Evolutionary conservation across 2,113 vertebrate species (phyloP), one percentile per base, ranked within the genome.

Genomic region (Elephantulus edwardii): DNA sequence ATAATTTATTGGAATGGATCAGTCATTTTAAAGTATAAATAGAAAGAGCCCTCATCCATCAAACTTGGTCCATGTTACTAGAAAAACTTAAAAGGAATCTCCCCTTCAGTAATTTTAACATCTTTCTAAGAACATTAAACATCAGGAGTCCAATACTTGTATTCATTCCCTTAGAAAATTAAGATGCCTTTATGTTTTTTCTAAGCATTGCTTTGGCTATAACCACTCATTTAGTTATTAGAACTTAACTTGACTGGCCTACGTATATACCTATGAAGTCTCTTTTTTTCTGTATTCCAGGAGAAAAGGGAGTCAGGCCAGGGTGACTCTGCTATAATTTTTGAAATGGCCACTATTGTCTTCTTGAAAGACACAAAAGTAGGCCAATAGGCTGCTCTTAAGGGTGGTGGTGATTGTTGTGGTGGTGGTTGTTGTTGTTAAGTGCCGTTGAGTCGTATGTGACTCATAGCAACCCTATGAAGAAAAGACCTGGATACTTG

Each of bases 21-120:
- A 86, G 54, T 68, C 66, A 74, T 33, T 83, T 79, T 48, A 52
- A 72, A 88, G 44, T 83, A 24, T 50, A 80, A 75, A 90, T 26
- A 66, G 46, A 76, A 88, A 92, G 4, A 71, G 2, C 30, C 2
- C 26, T 46, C 38, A 83, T n/a, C n/a, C 38, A 75, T 74, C 46
- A 83, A 54, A 71, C 28, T 5, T 56, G 54, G 74, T 71, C 44
- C 35, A 26, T 50, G 10, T 20, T 70, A 46, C 14, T 13, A 72
- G 40, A 79, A 76, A 93, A 82, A 88, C 19, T 46, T 13, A 22
- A 9, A 35, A 66, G 26, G 2, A 14, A 20, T 7, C 52, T 79
- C 35, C 30, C 33, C 48, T 74, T 81, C 70, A 26, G 8, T 46
- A 52, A 52, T 42, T 20, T 50, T 81, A 60, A 6, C 6, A 28